A percentile compares a stretch with the other conserved stretches of the same genome.
Conservation (phyloP, 2,888 invertebrate genomes). For the Anoplius nigerrimus region DNA sequence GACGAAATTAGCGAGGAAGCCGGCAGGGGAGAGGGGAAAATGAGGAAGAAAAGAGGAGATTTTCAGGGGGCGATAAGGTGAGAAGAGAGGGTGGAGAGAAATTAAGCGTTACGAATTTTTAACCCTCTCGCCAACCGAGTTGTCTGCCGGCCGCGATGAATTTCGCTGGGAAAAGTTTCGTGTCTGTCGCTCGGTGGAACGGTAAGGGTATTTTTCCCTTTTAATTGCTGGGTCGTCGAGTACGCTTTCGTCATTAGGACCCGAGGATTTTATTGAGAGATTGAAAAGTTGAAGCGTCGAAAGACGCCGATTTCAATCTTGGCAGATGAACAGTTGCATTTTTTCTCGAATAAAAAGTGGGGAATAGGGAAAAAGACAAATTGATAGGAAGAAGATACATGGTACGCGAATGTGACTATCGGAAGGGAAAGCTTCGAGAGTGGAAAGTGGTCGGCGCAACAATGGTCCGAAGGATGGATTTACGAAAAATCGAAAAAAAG, state of each 20-base stretch:
- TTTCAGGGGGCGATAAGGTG: constrained; percentile 35
- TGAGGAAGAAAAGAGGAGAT: constrained; percentile 23
- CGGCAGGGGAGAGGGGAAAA: constrained; percentile 36
- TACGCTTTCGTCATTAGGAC: too few relatives aligned
- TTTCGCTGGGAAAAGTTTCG: constrained; percentile 3
- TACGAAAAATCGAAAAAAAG: constrained; percentile 10
- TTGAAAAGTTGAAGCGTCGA: too few relatives aligned
- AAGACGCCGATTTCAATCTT: too few relatives aligned
- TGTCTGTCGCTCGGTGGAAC: neutral
- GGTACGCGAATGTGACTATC: constrained; percentile 3
- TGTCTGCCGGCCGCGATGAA: neutral
- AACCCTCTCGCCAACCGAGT: constrained; percentile 4
- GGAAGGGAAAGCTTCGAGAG: neutral
- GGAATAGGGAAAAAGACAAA: too few relatives aligned
- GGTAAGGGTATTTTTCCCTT: too few relatives aligned
- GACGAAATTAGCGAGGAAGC: constrained; percentile 63
- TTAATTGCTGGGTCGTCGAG: too few relatives aligned
- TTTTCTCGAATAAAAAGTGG: too few relatives aligned
- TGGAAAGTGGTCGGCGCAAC: neutral
- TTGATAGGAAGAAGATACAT: neutral
- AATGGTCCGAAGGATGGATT: constrained; percentile 1
- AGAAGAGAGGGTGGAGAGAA: constrained; percentile 18
- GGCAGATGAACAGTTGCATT: too few relatives aligned
- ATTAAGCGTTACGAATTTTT: constrained; percentile 25
- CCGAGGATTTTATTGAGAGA: too few relatives aligned